These are phyloP conservation scores for Zygaena filipendulae DNA, from an alignment of 2,888 invertebrate genomes.

Conservation along the genomic window DNA sequence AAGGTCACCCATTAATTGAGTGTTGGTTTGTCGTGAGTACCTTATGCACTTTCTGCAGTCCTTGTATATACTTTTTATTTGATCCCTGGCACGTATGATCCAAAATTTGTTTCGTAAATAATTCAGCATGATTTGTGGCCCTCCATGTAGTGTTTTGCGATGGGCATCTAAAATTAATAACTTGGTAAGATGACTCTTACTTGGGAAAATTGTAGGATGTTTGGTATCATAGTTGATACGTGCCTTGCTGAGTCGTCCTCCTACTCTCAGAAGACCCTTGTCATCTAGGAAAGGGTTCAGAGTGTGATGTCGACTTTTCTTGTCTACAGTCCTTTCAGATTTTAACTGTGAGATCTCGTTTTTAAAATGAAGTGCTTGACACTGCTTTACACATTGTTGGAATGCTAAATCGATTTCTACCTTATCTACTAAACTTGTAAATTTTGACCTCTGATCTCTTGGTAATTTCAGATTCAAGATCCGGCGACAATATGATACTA, in stretches of 20 bases:
- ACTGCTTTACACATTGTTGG: slow-evolving; percentile 2
- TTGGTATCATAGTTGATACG: slow-evolving; percentile 4
- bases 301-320: slow-evolving; percentile 3
- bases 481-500: slow-evolving; percentile 8
- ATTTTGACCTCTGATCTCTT: too few relatives aligned
- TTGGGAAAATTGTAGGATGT: slow-evolving; percentile 9
- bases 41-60: slow-evolving; percentile 12
- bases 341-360: slow-evolving; percentile 4
- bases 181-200: slow-evolving; percentile 8
- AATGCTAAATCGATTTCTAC: slow-evolving; percentile 5
- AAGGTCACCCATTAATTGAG: slow-evolving; percentile 15
- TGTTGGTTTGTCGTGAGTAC: slow-evolving; percentile 10
- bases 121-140: slow-evolving; percentile 16
- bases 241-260: slow-evolving; percentile 3
- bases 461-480: slow-evolving; percentile 4
- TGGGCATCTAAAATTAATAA: slow-evolving; percentile 18
- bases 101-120: slow-evolving; percentile 14
- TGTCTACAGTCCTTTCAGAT: slow-evolving; percentile 1
- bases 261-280: slow-evolving; percentile 7
- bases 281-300: slow-evolving; percentile 8
- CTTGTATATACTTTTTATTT: slow-evolving; percentile 7
- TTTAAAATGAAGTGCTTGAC: slow-evolving; percentile 1
- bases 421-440: too few relatives aligned
- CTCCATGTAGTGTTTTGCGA: slow-evolving; percentile 17
- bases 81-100: slow-evolving; percentile 9